A percentile compares a stretch with the other conserved stretches of the same genome.
These are phyloP conservation scores for Icerya purchasi DNA, from an alignment of 2,888 invertebrate species.

Conservation along the genomic window DNA sequence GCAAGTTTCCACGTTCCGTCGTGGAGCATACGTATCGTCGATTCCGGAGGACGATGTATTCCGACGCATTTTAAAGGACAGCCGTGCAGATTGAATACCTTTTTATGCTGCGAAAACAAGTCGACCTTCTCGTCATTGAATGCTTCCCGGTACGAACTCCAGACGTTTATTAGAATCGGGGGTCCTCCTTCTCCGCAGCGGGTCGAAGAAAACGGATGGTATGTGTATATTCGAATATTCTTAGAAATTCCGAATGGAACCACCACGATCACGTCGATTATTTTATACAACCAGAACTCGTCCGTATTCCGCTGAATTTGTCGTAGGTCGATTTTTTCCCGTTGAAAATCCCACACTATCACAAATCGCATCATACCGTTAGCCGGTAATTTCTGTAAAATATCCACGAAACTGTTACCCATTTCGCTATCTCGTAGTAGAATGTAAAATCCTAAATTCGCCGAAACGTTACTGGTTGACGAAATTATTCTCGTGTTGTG, in stretches of 20 bases:
- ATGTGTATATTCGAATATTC: conserved; percentile 15
- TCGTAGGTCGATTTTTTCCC: conserved; percentile 12
- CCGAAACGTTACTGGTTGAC: background rate
- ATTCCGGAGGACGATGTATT: conserved; percentile 16
- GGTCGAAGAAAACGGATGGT: conserved; percentile 14
- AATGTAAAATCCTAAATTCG: conserved; percentile 7
- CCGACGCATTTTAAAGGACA: conserved; percentile 16
- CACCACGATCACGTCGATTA: conserved; percentile 19
- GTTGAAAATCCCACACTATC: conserved; percentile 8
- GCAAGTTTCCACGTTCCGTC: conserved; percentile 12
- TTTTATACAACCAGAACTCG: conserved; percentile 19
- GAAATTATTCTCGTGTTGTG: conserved; percentile 3
- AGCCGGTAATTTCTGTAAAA: conserved; percentile 6
- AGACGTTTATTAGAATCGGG: conserved; percentile 15
- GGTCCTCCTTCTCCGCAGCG: conserved; percentile 14
- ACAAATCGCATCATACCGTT: conserved; percentile 7
- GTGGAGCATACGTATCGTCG: conserved; percentile 9
- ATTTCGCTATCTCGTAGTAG: background rate
- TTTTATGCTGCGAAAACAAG: conserved; percentile 12
- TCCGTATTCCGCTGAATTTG: conserved; percentile 17
- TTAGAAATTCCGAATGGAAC: conserved; percentile 16
- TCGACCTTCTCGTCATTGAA: conserved; percentile 1
- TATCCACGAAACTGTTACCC: background rate
- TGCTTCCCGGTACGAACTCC: conserved; percentile 9
- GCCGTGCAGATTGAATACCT: conserved; percentile 13